Base-by-base conservation (phyloP, 30 jellyfish, hydroid and myxozoan genomes). In the Chrysaora quinquecirrha region DNA sequence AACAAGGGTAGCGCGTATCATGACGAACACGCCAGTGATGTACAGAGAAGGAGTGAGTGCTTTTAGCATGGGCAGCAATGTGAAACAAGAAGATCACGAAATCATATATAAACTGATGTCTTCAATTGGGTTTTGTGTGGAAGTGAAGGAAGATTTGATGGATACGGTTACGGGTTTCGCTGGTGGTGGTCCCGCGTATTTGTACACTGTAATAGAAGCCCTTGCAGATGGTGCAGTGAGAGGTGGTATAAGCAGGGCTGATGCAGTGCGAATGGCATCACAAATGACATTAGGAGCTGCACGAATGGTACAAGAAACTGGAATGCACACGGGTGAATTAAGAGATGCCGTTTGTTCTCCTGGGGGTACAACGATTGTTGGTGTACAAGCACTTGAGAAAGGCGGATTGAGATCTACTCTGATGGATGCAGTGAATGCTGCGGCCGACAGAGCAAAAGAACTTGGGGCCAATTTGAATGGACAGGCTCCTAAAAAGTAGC, bases 151-250 rank as follows among this genome's bases (percentile, higher is more conserved):
- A 29, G 87, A 80, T 27, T 32, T 72, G 31, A 80, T 89, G 94
- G 97, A 89, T 77, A 77, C 89, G 4, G 88, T 89, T 11, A 80
- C 97, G 9, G 97, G 95, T 12, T 83, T 89, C 56, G 92, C 95
- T 14, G 97, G 97, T 21, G 91, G 90, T n/a, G 97, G 97, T n/a
- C 97, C 97, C 31, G 97, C 97, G 0, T 89, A 82, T 34, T n/a
- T 83, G 21, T 89, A 89, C 47, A 84, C 75, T 30, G 94, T 89
- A 27, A 82, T 89, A 22, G 97, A 89, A 25, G 95, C 94, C 19
- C 60, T 87, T 22, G 96, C 96, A 22, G 96, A 87, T 48, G 96
- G 96, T 30, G 96, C 96, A 12, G 96, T 87, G 18, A 56, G 91
- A 52, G 96, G 96, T 20, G 96, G 96, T 3, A 43, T 87, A 31